Evolutionary conservation across 1,140 invertebrate species (phyloP), one percentile per base, ranked within the genome.

Genomic region (Metaphire vulgaris): DNA sequence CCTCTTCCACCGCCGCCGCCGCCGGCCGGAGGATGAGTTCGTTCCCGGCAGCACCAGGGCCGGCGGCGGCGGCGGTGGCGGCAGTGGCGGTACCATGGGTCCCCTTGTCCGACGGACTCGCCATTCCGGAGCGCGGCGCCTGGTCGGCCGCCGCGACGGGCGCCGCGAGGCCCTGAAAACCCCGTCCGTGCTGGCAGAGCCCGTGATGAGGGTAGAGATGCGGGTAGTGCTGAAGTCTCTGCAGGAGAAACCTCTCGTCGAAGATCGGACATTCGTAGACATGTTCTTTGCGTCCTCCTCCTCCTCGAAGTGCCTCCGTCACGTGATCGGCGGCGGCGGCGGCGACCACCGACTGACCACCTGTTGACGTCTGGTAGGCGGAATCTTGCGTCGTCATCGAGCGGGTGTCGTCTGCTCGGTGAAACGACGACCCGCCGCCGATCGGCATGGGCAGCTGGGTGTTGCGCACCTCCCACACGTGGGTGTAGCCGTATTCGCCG

Each of bases 391-490:
- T 56, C 21, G 41, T 21, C 41, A 56, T 56, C 41, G 41, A 56
- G 6, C 41, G 41, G 6, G 41, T 6, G 6, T 6, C 21, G 41
- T 56, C 41, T 21, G 41, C 21, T 6, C 41, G 41, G 6, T 56
- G 41, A 6, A 56, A 21, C 6, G 41, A 56, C 6, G 41, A 56
- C 41, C 41, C 41, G 41, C 6, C 6, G 6, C 6, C 6, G 6
- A 21, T 21, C n/a, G 33, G 31, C 0, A 73, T 33, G 31, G 72
- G 72, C 33, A 73, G 72, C 28, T 73, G 72, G 16, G 72, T 73
- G 72, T 73, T 73, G 32, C 41, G 32, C 72, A 73, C 72, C 33
- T 73, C 34, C 72, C 72, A 73, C 16, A 73, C 72, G 72, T 73
- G 72, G 33, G 72, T 64, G 41, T 73, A 73, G 32, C 72, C 72